Conservation (phyloP, 2,797 vertebrate species). For the Galagoides demidoff region DNA sequence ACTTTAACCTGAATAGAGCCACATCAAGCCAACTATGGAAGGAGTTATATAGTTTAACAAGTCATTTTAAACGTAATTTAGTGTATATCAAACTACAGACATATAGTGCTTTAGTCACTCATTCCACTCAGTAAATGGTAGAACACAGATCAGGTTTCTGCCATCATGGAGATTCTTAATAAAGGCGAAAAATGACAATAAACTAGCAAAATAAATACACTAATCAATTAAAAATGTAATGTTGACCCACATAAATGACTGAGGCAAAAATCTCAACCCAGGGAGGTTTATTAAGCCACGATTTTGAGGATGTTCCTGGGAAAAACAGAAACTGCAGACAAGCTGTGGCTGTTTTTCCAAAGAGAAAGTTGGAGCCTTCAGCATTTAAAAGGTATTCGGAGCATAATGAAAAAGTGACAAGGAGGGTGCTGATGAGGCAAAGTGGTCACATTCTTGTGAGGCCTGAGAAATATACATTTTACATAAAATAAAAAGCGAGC, state of each 20-base stretch:
- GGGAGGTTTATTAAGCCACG: background rate
- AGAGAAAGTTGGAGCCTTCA: background rate
- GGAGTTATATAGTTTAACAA: background rate
- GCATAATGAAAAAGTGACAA: background rate
- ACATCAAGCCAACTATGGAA: background rate
- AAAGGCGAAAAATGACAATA: background rate
- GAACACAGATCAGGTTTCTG: background rate
- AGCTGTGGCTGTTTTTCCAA: background rate
- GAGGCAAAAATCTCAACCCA: background rate
- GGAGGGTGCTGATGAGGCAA: background rate
- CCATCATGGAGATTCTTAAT: background rate
- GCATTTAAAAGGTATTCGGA: background rate
- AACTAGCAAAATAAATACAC: background rate
- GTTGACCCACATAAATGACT: background rate
- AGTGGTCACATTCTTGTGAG: background rate
- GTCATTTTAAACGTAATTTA: constrained; percentile 6
- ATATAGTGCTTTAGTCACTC: background rate
- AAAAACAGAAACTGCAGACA: background rate
- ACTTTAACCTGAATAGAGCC: background rate
- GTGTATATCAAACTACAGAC: background rate
- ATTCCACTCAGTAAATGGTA: background rate
- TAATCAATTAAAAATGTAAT: background rate
- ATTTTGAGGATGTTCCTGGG: background rate
- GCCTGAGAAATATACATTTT: background rate
- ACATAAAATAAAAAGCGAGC: background rate